Conservation (phyloP, 2,797 vertebrate genomes). For the Sebastes oblongus region DNA sequence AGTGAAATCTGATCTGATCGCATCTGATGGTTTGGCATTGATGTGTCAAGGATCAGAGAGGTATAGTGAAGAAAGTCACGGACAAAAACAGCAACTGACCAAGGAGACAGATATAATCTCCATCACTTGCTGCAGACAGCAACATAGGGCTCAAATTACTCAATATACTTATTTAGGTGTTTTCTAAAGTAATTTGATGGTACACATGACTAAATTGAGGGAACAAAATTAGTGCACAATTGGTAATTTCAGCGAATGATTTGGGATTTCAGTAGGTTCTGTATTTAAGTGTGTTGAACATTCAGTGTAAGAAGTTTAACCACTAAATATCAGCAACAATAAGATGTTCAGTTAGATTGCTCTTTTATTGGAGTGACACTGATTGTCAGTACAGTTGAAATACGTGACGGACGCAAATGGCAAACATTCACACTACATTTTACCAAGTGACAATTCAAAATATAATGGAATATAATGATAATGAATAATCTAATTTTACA, state of each 20-base stretch:
- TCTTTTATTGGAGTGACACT: background rate
- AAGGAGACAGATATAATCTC: background rate
- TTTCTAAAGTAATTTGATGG: background rate
- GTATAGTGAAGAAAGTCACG: background rate
- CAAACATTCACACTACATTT: too few species aligned
- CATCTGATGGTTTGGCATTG: background rate
- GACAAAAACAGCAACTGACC: background rate
- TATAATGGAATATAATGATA: too few species aligned
- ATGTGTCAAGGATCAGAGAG: constrained; percentile 3
- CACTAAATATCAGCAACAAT: background rate
- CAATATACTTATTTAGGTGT: background rate
- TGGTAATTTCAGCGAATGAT: background rate
- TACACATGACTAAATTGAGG: background rate
- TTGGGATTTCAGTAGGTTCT: background rate
- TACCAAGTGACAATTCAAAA: too few species aligned
- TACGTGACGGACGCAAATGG: too few species aligned
- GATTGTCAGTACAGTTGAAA: background rate
- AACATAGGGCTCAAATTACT: background rate
- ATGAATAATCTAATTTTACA: too few species aligned
- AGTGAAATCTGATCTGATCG: constrained; percentile 3
- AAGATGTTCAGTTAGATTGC: background rate
- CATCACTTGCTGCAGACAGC: background rate
- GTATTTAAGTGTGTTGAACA: background rate
- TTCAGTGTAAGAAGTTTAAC: background rate
- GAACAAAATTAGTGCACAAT: background rate